phyloP scores from a whole-genome alignment of 2,797 vertebrate species.

The Netta rufina region DNA sequence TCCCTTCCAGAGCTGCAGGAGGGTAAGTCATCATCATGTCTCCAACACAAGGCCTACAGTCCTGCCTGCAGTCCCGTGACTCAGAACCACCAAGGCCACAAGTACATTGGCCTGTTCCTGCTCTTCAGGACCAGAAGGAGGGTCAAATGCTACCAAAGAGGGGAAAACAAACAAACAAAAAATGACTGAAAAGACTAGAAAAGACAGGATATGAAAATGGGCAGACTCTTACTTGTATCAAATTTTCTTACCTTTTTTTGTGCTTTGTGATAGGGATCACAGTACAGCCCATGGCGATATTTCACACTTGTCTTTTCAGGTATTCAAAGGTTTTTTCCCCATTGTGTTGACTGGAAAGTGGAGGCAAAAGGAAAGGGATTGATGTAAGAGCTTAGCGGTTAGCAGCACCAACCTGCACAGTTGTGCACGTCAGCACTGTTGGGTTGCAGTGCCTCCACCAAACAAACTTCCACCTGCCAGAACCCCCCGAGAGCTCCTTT shows the following conservation, averaged over 20 bases:
- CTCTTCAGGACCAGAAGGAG: background rate
- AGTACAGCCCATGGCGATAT: background rate
- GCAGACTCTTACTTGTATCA: background rate
- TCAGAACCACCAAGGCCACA: background rate
- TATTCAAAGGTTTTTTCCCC: background rate
- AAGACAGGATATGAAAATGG: background rate
- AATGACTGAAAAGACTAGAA: background rate
- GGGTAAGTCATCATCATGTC: background rate
- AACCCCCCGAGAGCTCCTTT: background rate
- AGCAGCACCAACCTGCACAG: background rate
- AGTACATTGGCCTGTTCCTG: accelerated
- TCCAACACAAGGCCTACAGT: background rate
- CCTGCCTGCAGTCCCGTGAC: background rate
- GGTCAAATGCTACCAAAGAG: background rate
- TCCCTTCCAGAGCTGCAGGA: accelerated
- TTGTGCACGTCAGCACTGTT: background rate
- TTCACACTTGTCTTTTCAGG: background rate
- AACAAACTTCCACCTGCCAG: background rate
- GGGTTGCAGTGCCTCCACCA: background rate
- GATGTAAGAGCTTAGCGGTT: background rate
- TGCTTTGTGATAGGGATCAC: background rate
- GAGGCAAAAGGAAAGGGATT: background rate
- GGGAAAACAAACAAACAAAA: background rate
- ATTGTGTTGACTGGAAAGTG: background rate
- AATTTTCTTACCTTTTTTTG: background rate